These are phyloP conservation scores for Lordiphosa clarofinis DNA, from an alignment of 1,140 invertebrate genomes.

Conservation along the genomic window DNA sequence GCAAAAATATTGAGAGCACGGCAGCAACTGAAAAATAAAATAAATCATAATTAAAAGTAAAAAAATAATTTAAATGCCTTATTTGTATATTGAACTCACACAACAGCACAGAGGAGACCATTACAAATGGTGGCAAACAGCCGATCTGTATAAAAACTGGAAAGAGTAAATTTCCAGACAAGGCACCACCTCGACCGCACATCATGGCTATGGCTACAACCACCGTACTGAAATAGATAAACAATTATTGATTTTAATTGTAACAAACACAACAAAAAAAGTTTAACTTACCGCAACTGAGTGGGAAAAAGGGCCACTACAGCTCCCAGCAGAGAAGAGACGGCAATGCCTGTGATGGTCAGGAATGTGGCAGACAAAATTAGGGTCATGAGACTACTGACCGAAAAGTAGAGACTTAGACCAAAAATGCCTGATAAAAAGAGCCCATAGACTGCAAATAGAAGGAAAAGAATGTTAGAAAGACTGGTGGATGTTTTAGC, in stretches of 20 bases:
- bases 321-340: conserved; percentile 65
- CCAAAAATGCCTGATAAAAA: conserved; percentile 75
- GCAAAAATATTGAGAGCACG: conserved; percentile 47
- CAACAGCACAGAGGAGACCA: conserved; percentile 62
- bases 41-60: not conserved
- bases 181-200: conserved; percentile 69
- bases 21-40: conserved; percentile 38
- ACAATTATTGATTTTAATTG: not conserved
- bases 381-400: conserved; percentile 71
- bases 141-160: conserved; percentile 67
- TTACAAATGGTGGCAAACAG: conserved; percentile 72
- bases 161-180: conserved; percentile 73
- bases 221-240: conserved; percentile 41
- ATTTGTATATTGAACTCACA: conserved; percentile 34
- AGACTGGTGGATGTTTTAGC: not conserved
- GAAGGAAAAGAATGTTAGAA: not conserved
- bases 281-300: conserved; percentile 53
- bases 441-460: conserved; percentile 67
- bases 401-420: conserved; percentile 79
- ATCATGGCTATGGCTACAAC: conserved; percentile 72
- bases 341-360: conserved; percentile 58
- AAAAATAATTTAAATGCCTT: not conserved
- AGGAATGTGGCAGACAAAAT: conserved; percentile 62
- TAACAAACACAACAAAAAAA: not conserved
- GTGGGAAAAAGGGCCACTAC: conserved; percentile 72